Conservation (phyloP, 2,113 vertebrate species). For the Silurus asotus region DNA sequence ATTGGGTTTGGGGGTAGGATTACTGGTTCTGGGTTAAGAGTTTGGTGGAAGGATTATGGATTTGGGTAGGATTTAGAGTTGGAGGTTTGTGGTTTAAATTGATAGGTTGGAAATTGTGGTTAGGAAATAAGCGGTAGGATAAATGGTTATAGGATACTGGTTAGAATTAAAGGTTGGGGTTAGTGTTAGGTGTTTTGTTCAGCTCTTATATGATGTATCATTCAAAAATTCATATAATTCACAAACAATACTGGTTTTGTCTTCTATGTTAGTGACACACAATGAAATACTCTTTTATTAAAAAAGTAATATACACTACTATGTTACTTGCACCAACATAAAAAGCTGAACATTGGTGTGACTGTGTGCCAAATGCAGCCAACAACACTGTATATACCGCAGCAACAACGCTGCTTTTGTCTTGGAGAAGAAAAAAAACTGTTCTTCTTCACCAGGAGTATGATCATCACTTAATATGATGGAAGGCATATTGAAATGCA, state of each 20-base stretch:
- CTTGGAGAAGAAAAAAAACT: background rate
- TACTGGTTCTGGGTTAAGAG: too few relatives aligned
- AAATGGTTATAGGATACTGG: too few relatives aligned
- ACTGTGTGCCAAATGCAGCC: background rate
- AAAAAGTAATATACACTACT: background rate
- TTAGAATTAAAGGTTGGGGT: too few relatives aligned
- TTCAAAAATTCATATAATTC: background rate
- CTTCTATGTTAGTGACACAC: background rate
- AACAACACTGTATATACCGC: background rate
- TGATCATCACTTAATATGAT: constrained; percentile 10
- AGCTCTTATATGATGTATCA: background rate
- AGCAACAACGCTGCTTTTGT: background rate
- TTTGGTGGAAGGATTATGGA: too few relatives aligned
- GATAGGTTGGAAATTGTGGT: too few relatives aligned
- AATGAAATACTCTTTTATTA: background rate
- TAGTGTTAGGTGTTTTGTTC: background rate
- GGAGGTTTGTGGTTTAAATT: too few relatives aligned
- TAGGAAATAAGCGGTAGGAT: too few relatives aligned
- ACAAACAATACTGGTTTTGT: background rate
- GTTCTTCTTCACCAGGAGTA: constrained; percentile 1
- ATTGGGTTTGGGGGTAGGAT: too few relatives aligned
- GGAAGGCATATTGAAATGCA: constrained; percentile 14
- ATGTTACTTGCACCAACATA: background rate
- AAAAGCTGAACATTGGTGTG: background rate
- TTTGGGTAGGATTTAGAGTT: too few relatives aligned